phyloP scores from a whole-genome alignment of 2,113 vertebrate genomes.

The Dunckerocampus dactyliophorus region DNA sequence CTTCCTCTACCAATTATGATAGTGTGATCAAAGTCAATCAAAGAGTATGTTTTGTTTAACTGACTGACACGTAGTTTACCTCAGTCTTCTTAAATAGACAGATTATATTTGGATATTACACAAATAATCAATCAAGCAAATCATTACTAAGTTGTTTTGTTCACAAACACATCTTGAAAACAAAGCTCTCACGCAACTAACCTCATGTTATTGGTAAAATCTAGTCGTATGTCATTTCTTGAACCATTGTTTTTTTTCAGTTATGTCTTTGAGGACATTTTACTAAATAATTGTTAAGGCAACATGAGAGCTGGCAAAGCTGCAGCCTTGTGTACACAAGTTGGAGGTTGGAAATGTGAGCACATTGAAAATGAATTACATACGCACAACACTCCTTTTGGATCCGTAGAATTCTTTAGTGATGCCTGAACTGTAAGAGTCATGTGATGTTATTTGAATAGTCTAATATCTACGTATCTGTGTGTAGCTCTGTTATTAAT shows the following conservation, averaged over 20 bases:
- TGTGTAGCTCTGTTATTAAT: constrained; percentile 45
- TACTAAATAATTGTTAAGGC: background rate
- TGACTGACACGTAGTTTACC: too few relatives aligned
- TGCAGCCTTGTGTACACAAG: constrained; percentile 8
- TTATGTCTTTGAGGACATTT: constrained; percentile 1
- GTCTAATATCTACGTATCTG: constrained; percentile 40
- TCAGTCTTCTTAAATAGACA: too few relatives aligned
- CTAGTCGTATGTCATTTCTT: background rate
- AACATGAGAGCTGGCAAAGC: constrained; percentile 14
- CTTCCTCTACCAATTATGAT: too few relatives aligned
- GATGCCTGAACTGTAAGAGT: constrained; percentile 29
- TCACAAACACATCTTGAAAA: too few relatives aligned
- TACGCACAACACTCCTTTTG: constrained; percentile 36
- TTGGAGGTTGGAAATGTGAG: constrained; percentile 21
- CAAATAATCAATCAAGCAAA: too few relatives aligned
- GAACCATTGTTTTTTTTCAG: constrained; percentile 15
- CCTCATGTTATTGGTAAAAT: too few relatives aligned
- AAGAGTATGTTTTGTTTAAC: too few relatives aligned
- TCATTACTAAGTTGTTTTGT: too few relatives aligned
- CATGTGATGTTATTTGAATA: constrained; percentile 60
- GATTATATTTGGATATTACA: too few relatives aligned
- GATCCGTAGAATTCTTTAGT: constrained; percentile 24
- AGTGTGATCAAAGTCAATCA: too few relatives aligned
- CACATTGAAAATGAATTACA: constrained; percentile 34
- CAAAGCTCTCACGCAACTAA: too few relatives aligned